Base-by-base conservation (phyloP, 2,888 invertebrate species). In the Hirudinaria manillensis region DNA sequence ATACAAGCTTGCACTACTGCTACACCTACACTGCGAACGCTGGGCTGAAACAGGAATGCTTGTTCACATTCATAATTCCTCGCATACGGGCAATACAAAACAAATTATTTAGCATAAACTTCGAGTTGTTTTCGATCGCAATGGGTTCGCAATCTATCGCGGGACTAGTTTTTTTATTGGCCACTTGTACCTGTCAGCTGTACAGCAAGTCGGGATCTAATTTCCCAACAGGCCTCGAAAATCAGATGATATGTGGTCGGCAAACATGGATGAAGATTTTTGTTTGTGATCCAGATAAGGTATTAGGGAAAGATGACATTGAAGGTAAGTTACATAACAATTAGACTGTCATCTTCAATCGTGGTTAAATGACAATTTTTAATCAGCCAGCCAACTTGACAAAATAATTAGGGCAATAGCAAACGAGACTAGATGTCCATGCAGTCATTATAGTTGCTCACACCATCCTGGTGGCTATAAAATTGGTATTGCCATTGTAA, bases 221-320 rank as follows among this genome's bases (percentile, higher is more conserved):
- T 45, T 45, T 45, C 45, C 45, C 45, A 45, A 45, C 45, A 10
- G 45, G 45, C 45, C 45, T 45, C 16, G 45, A 45, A 10, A 45
- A 45, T 45, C 45, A 45, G 45, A 45, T 45, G 45, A 45, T 45
- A 45, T 45, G 45, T 45, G 45, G 45, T 45, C 45, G 45, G 45
- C 45, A 45, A 45, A 45, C 45, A 4, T 45, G 45, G 45, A 61
- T 27, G 61, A 61, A 61, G 61, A 72, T 72, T 3, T 75, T 65
- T 27, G 75, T 75, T 75, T 75, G 75, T 75, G 75, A 75, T 34
- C 75, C 75, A 29, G 67, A 75, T 27, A 61, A 71, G 21, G 70
- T 75, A 27, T 38, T 75, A 21, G 75, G 72, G 3, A 45, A 65
- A 16, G 45, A 70, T 34, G 72, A 75, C 34, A 51, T 29, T 66